Base-by-base conservation (phyloP, 2,888 invertebrate species). In the Geophilus truncorum region DNA sequence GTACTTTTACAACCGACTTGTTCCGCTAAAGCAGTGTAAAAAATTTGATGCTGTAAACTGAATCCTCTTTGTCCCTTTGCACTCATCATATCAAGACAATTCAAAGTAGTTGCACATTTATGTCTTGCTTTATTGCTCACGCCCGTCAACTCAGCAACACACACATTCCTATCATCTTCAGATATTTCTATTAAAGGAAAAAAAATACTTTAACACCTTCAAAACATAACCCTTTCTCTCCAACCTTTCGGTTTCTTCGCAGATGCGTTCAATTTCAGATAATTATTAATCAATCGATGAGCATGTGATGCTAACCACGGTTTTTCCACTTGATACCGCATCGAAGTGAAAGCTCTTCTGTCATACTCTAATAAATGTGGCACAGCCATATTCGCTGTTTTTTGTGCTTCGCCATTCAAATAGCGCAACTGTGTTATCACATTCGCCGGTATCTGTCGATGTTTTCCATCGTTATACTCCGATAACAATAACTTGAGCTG, bases 361-460 rank as follows among this genome's bases (percentile, higher is more conserved):
- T 82, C 81, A 21, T 76, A 76, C 28, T 82, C 82, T 12, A 70
- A 57, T n/a, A 81, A 36, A 77, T 82, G 79, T 5, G 82, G 82
- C 23, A 82, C 36, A 32, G 81, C 82, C 82, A 82, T 82, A 30
- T 82, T 82, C 23, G 80, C 82, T 5, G 78, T 18, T 75, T 80
- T 81, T 5, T 23, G 57, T 21, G 82, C 82, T 76, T 82, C 82
- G 7, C 25, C 76, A 25, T 78, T 78, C 36, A 82, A 25, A 18
- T 76, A 34, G 12, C 78, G 28, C 21, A 82, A 30, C 18, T 76
- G 76, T 21, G 78, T 80, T 25, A 82, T 81, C 10, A 80, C 32
- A 25, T 36, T 34, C 4, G 79, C 79, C 18, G 81, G 76, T 9
- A 36, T 76, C n/a, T 51, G 15, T 6, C 78, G 57, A 45, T 80